Evolutionary conservation across 2,797 vertebrate genomes (phyloP).

Genomic region (Denticeps clupeoides): DNA sequence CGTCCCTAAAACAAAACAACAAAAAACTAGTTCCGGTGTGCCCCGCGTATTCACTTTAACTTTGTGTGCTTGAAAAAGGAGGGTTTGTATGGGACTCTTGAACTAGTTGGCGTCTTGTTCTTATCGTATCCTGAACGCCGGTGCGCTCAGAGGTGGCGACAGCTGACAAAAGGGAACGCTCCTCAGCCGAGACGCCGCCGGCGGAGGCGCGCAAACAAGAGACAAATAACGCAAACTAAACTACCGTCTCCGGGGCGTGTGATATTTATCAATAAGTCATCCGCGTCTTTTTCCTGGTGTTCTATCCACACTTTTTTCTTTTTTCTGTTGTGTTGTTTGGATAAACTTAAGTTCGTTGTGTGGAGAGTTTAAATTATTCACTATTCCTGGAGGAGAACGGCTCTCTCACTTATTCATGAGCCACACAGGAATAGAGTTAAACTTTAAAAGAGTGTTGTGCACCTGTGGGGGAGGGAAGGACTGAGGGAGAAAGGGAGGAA

Average conservation of each 20-base stretch:
- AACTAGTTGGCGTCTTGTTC: too few species aligned
- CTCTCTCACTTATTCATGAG: conserved; percentile 76
- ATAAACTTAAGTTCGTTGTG: conserved; percentile 67
- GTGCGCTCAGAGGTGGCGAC: too few species aligned
- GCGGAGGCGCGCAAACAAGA: conserved; percentile 19
- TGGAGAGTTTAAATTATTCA: conserved; percentile 69
- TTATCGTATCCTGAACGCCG: too few species aligned
- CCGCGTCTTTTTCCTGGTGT: conserved; percentile 20
- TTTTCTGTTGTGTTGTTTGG: conserved; percentile 48
- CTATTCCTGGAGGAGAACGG: conserved; percentile 59
- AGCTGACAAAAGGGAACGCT: conserved; percentile 14
- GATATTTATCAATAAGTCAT: conserved; percentile 72
- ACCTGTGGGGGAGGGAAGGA: conserved; percentile 33
- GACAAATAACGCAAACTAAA: conserved; percentile 34
- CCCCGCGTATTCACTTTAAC: too few species aligned
- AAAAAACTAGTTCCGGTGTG: too few species aligned
- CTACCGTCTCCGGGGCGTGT: conserved; percentile 51
- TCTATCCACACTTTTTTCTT: conserved; percentile 26
- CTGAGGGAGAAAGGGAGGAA: conserved; percentile 39
- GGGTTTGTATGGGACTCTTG: too few species aligned
- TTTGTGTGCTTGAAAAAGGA: too few species aligned
- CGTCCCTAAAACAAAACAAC: too few species aligned
- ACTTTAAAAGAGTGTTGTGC: conserved; percentile 61
- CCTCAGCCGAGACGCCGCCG: conserved; percentile 26
- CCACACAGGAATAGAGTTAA: conserved; percentile 65